These are phyloP conservation scores for Helicoverpa armigera DNA, from an alignment of 1,140 invertebrate genomes.

Conservation along the genomic window DNA sequence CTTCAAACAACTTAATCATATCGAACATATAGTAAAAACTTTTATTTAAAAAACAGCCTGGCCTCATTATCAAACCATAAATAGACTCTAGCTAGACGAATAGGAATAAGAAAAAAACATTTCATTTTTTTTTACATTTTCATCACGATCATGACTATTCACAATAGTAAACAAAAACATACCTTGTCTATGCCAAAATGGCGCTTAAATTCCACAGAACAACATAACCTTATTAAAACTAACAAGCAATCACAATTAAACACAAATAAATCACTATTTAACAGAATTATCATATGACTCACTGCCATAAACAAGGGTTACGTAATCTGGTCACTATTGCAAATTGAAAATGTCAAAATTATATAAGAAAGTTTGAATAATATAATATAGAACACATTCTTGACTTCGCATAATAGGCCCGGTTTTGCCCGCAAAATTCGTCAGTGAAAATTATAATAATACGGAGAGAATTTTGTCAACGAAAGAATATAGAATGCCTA, in stretches of 20 bases:
- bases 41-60: too few relatives aligned
- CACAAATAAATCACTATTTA: slow-evolving; percentile 7
- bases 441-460: too few relatives aligned
- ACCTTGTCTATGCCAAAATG: too few relatives aligned
- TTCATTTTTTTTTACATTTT: too few relatives aligned
- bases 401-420: too few relatives aligned
- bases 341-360: background rate
- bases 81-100: too few relatives aligned
- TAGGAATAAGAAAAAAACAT: too few relatives aligned
- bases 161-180: background rate
- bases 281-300: slow-evolving; percentile 13
- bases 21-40: background rate
- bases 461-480: too few relatives aligned
- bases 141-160: background rate
- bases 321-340: background rate
- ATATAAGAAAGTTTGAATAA: slow-evolving; percentile 29
- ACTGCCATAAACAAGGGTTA: background rate
- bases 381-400: slow-evolving; percentile 15
- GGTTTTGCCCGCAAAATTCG: too few relatives aligned
- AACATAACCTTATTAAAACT: background rate
- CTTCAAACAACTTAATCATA: background rate
- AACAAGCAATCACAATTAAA: slow-evolving; percentile 23
- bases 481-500: too few relatives aligned
- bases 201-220: too few relatives aligned
- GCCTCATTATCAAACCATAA: too few relatives aligned